phyloP scores from a whole-genome alignment of 2,888 invertebrate genomes.

The Calameuta filiformis region DNA sequence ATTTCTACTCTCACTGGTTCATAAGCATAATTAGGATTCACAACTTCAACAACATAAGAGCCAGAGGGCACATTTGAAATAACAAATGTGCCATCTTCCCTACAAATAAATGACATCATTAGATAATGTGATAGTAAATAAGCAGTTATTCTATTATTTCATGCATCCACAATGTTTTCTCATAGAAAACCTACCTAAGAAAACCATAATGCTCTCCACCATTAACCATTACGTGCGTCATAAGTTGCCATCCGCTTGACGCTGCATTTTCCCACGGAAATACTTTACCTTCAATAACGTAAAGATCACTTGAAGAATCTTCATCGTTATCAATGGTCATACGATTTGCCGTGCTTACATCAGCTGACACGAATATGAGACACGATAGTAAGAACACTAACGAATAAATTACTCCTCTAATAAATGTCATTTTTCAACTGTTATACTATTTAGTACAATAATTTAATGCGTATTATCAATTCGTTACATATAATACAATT shows the following conservation, averaged over 20 bases:
- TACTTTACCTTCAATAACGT: slow-evolving; percentile 84
- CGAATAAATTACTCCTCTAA: background rate
- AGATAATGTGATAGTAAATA: background rate
- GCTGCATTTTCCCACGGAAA: slow-evolving; percentile 76
- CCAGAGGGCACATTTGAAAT: slow-evolving; percentile 90
- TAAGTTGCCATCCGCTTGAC: slow-evolving; percentile 78
- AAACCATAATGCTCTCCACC: slow-evolving; percentile 91
- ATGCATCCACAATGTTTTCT: background rate
- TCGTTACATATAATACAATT: background rate
- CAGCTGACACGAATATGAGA: background rate
- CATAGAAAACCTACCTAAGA: slow-evolving; percentile 68
- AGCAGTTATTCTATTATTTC: background rate
- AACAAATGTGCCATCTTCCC: slow-evolving; percentile 91
- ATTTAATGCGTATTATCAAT: background rate
- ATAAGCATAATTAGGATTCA: slow-evolving; percentile 91
- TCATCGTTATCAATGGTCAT: slow-evolving; percentile 60
- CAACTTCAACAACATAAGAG: slow-evolving; percentile 93
- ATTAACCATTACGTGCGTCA: slow-evolving; percentile 84
- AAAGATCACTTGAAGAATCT: slow-evolving; percentile 70
- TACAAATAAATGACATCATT: slow-evolving; percentile 56
- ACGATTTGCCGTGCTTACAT: background rate
- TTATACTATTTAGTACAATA: background rate
- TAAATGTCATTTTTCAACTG: background rate
- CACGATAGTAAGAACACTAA: background rate
- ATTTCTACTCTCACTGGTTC: slow-evolving; percentile 97